These are phyloP conservation scores for Neodiprion pinetum DNA, from an alignment of 1,140 invertebrate species.

Conservation along the genomic window DNA sequence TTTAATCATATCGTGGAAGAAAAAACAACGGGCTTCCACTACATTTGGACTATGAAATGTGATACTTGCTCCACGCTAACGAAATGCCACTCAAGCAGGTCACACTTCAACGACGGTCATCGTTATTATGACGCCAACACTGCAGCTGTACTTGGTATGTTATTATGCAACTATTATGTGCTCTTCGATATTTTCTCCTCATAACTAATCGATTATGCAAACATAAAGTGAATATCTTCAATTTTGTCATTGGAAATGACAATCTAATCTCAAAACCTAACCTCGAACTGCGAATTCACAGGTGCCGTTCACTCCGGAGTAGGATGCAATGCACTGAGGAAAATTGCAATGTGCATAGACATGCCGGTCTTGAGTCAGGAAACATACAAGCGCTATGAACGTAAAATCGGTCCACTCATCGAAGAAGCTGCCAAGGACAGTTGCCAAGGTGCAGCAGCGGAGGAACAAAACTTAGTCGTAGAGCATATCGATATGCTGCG, in stretches of 20 bases:
- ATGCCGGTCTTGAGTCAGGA: no score
- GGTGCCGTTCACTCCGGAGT: no score
- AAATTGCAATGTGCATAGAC: no score
- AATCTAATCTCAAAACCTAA: no score
- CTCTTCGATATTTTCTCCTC: background rate
- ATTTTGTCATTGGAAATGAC: no score
- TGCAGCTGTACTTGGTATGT: slow-evolving; percentile 12
- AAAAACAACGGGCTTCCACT: slow-evolving; percentile 7
- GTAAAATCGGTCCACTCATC: no score
- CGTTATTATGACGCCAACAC: slow-evolving; percentile 14
- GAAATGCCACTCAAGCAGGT: slow-evolving; percentile 10
- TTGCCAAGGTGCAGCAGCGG: no score
- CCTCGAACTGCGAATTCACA: no score
- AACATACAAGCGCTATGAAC: no score
- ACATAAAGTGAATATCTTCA: background rate
- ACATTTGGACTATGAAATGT: slow-evolving; percentile 12
- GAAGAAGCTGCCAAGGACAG: no score
- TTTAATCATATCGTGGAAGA: background rate
- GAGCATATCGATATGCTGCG: background rate
- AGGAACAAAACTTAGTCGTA: background rate
- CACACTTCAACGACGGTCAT: slow-evolving; percentile 14
- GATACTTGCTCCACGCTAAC: slow-evolving; percentile 4
- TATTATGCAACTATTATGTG: slow-evolving; percentile 2
- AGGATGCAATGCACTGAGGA: no score
- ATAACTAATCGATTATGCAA: slow-evolving; percentile 1